Evolutionary conservation across 2,888 invertebrate genomes (phyloP), one percentile per base, ranked within the genome.

Genomic region (Geotrupes spiniger): DNA sequence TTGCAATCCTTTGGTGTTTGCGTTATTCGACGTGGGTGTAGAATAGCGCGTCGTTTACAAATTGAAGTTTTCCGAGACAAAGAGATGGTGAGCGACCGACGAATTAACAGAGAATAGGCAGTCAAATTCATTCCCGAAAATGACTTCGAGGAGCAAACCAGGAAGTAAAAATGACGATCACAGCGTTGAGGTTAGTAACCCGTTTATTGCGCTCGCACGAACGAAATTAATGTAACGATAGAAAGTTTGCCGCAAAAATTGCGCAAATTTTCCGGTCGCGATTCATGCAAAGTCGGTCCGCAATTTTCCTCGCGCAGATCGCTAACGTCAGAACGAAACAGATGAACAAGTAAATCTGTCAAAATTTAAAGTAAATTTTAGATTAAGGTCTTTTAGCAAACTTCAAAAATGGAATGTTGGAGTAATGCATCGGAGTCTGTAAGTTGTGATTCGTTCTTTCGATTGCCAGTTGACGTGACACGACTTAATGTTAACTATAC

Each of bases 111-210:
- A 28, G 9, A 9, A 21, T 21, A 21, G 6, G 21, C 6, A 21
- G 6, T 6, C 21, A 6, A 4, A 21, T 21, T 21, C n/a, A n/a
- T n/a, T 21, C 21, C 21, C 33, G 10, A 52, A 53, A 66, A 81
- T 81, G 81, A 33, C 81, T 68, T 74, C 79, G 60, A 76, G 81
- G 70, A 79, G 78, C 71, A 81, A 81, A 76, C 71, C 75, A 63
- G 78, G 77, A 71, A 75, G 73, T 65, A 81, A 79, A 76, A 80
- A 80, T 74, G 82, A 82, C 67, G 82, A 82, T 66, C 81, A 80
- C 68, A 80, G 80, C 63, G 81, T 82, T 59, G 82, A 82, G 79
- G 81, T 81, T 75, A 68, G 65, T 66, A 58, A 43, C 43, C 43
- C 33, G 16, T 33, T 43, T 28, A 27, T 16, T 33, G 14, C 11